Conservation (phyloP, 1,140 invertebrate genomes). For the Rhynchophorus ferrugineus region DNA sequence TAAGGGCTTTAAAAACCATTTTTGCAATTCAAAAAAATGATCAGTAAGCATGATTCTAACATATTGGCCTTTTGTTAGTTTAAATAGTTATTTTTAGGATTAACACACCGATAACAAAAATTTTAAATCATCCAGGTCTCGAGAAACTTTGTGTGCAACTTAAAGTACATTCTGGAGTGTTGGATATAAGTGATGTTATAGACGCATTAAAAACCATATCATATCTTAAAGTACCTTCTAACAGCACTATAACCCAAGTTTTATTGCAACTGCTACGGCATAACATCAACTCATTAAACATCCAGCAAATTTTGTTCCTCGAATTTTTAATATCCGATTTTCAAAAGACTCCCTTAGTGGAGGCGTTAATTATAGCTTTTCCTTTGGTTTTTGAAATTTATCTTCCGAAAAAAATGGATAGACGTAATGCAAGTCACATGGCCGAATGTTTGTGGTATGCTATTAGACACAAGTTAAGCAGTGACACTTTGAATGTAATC, state of each 20-base stretch:
- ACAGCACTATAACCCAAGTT: constrained; percentile 50
- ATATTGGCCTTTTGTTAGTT: background rate
- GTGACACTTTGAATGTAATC: constrained; percentile 44
- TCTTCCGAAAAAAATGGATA: constrained; percentile 46
- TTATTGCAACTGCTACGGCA: constrained; percentile 52
- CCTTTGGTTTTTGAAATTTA: constrained; percentile 55
- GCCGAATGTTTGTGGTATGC: constrained; percentile 47
- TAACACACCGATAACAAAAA: constrained; percentile 27
- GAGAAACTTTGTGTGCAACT: constrained; percentile 44
- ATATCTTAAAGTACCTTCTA: constrained; percentile 47
- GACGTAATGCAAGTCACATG: constrained; percentile 43
- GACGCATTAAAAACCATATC: constrained; percentile 49
- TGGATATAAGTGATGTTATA: constrained; percentile 48
- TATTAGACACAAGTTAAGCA: constrained; percentile 43
- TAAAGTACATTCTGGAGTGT: constrained; percentile 44
- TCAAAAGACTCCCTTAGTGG: constrained; percentile 45
- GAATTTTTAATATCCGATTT: constrained; percentile 48
- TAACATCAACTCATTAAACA: constrained; percentile 50
- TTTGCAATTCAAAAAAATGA: constrained; percentile 25
- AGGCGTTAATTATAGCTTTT: constrained; percentile 52
- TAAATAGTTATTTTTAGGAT: constrained; percentile 27
- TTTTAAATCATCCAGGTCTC: constrained; percentile 41
- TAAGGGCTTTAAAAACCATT: constrained; percentile 21
- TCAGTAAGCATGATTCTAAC: constrained; percentile 19
- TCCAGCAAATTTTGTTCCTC: constrained; percentile 54